Evolutionary conservation across 2,888 invertebrate species (phyloP).

Genomic region (Alviniconcha strummeri): DNA sequence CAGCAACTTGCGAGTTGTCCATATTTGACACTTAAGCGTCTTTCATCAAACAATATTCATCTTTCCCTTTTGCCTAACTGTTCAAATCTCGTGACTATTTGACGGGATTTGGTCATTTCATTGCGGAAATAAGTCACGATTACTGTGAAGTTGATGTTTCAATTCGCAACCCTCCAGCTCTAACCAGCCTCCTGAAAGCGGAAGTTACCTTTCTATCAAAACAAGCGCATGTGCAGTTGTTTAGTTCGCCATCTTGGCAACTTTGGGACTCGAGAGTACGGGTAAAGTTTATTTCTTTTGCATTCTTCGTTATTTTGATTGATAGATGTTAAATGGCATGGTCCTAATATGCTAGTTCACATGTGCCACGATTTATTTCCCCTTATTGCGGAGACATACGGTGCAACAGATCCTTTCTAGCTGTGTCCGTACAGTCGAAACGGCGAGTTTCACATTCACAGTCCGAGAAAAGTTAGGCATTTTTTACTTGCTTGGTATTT

Average conservation of each 20-base stretch:
- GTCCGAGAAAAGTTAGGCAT: conserved; percentile 17
- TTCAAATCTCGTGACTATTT: background rate
- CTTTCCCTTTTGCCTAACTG: background rate
- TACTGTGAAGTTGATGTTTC: background rate
- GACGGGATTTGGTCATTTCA: background rate
- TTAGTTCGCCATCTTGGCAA: conserved; percentile 52
- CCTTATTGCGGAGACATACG: background rate
- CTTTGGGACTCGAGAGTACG: conserved; percentile 35
- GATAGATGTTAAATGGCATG: background rate
- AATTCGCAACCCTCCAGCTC: background rate
- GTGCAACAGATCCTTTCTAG: background rate
- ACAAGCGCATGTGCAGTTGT: conserved; percentile 56
- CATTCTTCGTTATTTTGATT: background rate
- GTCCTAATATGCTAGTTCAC: background rate
- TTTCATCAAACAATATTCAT: conserved; percentile 3
- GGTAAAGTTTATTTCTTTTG: conserved; percentile 33
- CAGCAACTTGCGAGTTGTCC: conserved; percentile 9
- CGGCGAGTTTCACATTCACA: conserved; percentile 22
- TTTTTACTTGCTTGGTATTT: conserved; percentile 16
- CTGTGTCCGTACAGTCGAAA: conserved; percentile 9
- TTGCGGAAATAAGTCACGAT: background rate
- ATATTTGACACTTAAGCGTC: conserved; percentile 6
- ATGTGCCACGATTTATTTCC: background rate
- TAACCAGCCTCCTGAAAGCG: conserved; percentile 28
- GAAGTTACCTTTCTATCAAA: conserved; percentile 42